Base-by-base conservation (phyloP, 2,797 vertebrate species). In the Lophius americanus region DNA sequence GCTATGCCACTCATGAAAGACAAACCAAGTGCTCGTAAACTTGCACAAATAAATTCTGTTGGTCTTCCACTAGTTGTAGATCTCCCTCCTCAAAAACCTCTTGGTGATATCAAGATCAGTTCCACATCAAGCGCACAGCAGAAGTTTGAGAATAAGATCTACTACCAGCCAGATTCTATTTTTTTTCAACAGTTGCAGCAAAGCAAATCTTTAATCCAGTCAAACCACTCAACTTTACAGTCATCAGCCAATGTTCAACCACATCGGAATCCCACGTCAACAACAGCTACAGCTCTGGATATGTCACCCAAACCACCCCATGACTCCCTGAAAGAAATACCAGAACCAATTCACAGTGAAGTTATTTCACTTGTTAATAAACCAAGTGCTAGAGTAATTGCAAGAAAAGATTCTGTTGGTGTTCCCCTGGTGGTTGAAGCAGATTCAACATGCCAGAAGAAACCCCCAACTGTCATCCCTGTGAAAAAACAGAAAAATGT, bases 201-300 rank as follows among this genome's bases (percentile, higher is more conserved):
- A 5, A 84, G 51, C 2, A 63, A 59, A 64, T 6, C 69, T 68
- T 9, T 1, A 38, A 5, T 60, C 12, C 61, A 36, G 14, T 64
- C 68, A 62, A 56, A 64, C 73, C 50, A 67, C 43, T 11, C 70
- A 51, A 3, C 43, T 23, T 66, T 63, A 47, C 52, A 55, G 13
- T 50, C 14, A 4, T 50, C 64, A 39, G 32, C 35, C 11, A 65
- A 6, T 43, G 39, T 47, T 61, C 54, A 68, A 57, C 54, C 61
- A 55, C 23, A 58, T 64, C 77, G 80, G 43, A 46, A 50, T 47
- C 75, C 46, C 13, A 49, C 60, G 23, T 79, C 78, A 47, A 42
- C 47, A 51, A 90, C 91, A 88, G 91, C 81, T 56, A 6, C 7
- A 3, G 89, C 92, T 35, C 42, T 91, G 53, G 90, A 93, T 79